Conservation (phyloP, 1,140 invertebrate species). For the Ceratoteleas bidentatus region DNA sequence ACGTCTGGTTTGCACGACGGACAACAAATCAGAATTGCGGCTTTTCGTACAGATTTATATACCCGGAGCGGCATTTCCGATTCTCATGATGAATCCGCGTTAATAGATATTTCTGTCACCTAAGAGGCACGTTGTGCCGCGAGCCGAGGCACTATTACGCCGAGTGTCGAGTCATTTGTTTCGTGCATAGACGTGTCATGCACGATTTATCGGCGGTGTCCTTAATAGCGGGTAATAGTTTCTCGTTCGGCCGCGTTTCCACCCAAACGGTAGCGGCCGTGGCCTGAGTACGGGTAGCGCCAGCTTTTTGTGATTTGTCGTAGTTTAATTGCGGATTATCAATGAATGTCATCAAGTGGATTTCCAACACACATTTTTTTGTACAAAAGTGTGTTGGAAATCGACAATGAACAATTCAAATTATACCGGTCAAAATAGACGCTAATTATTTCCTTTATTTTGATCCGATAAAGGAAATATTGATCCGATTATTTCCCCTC, state of each 20-base stretch:
- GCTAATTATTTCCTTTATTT: no score
- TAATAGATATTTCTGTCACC: conserved; percentile 24
- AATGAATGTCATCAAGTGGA: no score
- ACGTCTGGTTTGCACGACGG: not conserved
- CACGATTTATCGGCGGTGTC: conserved; percentile 7
- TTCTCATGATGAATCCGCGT: conserved; percentile 45
- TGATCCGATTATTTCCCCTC: no score
- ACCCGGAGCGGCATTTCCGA: conserved; percentile 18
- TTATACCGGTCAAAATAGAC: no score
- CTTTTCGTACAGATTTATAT: conserved; percentile 27
- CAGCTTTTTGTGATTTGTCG: no score
- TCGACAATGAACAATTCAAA: no score
- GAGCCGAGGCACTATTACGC: conserved; percentile 2
- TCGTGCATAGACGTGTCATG: conserved; percentile 6
- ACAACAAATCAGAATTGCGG: conserved; percentile 4
- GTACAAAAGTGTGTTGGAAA: no score
- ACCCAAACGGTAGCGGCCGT: no score
- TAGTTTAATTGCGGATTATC: no score
- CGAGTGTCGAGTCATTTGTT: conserved; percentile 22
- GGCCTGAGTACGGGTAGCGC: no score
- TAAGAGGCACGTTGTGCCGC: not conserved
- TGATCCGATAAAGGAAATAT: no score
- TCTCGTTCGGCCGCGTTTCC: not conserved
- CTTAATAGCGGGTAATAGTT: conserved; percentile 34
- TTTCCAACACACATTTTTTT: no score